phyloP scores from a whole-genome alignment of 2,113 vertebrate genomes.

The Chitala chitala region DNA sequence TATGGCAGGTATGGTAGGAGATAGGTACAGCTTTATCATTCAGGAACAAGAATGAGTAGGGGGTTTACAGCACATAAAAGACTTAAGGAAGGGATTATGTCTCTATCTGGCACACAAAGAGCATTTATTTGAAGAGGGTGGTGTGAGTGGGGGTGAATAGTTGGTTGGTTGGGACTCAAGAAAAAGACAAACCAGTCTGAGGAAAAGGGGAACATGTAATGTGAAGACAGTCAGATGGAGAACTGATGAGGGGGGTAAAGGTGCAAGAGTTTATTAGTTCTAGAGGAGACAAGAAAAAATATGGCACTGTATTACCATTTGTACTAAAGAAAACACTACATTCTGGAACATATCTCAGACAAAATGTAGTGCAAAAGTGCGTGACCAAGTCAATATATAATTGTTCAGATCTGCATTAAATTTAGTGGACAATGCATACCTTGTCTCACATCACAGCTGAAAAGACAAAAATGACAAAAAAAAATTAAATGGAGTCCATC shows the following conservation, averaged over 20 bases:
- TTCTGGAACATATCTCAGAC: background rate
- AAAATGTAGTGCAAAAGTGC: background rate
- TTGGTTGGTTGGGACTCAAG: background rate
- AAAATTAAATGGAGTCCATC: too few species aligned
- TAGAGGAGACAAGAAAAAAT: background rate
- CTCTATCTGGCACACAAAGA: slow-evolving; percentile 11
- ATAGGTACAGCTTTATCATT: background rate
- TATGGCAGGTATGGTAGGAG: background rate
- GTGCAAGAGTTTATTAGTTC: background rate
- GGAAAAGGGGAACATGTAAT: background rate
- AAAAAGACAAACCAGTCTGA: background rate
- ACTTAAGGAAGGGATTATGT: background rate
- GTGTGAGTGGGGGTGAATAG: background rate
- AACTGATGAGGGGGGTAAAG: background rate
- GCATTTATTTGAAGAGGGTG: background rate
- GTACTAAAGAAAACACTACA: background rate
- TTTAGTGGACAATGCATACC: background rate
- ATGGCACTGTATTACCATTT: background rate
- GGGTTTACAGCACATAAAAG: background rate
- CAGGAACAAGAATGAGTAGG: background rate
- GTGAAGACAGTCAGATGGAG: background rate
- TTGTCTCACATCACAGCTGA: background rate
- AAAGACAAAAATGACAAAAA: background rate
- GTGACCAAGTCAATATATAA: background rate
- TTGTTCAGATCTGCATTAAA: background rate